phyloP scores from a whole-genome alignment of 2,797 vertebrate genomes.

The Manis pentadactyla region DNA sequence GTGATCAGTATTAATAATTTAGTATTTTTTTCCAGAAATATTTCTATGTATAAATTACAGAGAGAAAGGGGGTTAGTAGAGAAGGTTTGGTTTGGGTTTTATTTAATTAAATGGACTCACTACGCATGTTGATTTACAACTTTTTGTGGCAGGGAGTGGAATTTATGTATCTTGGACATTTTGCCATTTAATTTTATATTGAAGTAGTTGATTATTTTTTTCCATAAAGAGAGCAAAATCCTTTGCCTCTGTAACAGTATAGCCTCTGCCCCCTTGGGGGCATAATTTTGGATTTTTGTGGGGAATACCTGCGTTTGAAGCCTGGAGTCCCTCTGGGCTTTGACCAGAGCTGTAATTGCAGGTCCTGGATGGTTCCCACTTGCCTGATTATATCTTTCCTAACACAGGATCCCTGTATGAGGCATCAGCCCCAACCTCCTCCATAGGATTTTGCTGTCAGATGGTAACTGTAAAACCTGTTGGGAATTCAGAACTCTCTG shows the following conservation, averaged over 20 bases:
- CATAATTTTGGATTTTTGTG: background rate
- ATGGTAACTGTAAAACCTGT: background rate
- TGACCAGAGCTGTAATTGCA: background rate
- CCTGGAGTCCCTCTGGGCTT: background rate
- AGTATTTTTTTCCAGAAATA: background rate
- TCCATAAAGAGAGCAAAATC: background rate
- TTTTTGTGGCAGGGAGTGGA: background rate
- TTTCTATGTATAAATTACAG: background rate
- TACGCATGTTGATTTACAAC: background rate
- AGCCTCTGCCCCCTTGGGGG: background rate
- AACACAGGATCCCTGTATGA: background rate
- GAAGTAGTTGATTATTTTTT: background rate
- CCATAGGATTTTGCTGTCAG: background rate
- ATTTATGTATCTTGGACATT: background rate
- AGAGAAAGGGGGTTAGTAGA: background rate
- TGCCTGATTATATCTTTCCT: background rate
- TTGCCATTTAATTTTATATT: slow-evolving; percentile 6
- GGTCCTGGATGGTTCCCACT: background rate
- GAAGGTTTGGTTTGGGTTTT: background rate
- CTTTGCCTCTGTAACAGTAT: background rate
- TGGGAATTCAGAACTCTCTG: background rate
- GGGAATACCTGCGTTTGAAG: background rate
- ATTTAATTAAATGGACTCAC: background rate
- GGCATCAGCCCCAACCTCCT: background rate
- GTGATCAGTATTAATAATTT: background rate